phyloP scores from a whole-genome alignment of 2,797 vertebrate genomes.

The Semaprochilodus insignis region DNA sequence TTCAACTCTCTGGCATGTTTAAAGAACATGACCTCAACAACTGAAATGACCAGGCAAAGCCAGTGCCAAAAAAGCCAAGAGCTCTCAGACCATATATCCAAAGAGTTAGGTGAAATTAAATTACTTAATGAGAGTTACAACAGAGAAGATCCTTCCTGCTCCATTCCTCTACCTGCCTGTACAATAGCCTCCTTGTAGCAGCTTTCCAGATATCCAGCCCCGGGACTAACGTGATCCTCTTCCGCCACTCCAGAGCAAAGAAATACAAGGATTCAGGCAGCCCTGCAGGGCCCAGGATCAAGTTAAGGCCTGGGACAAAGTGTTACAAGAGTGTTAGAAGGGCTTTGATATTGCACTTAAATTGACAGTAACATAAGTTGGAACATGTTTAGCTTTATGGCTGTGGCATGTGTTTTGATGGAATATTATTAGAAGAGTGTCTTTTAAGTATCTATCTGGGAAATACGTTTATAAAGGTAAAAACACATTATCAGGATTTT shows the following conservation, averaged over 20 bases:
- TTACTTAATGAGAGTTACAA: background rate
- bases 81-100: too few species aligned
- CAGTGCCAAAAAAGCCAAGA: background rate
- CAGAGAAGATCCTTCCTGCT: background rate
- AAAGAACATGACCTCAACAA: too few species aligned
- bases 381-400: slow-evolving; percentile 5
- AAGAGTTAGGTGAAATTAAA: background rate
- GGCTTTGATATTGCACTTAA: background rate
- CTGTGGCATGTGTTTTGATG: background rate
- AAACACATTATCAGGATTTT: too few species aligned
- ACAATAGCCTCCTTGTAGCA: slow-evolving; percentile 8
- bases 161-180: slow-evolving; percentile 35
- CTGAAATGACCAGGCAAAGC: background rate
- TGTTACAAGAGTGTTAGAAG: background rate
- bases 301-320: background rate
- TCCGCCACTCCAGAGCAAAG: background rate
- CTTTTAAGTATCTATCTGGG: too few species aligned
- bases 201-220: background rate
- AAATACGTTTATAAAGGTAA: too few species aligned
- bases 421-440: background rate
- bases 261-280: background rate
- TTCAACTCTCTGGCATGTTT: too few species aligned
- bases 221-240: background rate
- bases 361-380: background rate
- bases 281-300: background rate